Conservation (phyloP, 2,888 invertebrate species). For the Schizaphis graminum region DNA sequence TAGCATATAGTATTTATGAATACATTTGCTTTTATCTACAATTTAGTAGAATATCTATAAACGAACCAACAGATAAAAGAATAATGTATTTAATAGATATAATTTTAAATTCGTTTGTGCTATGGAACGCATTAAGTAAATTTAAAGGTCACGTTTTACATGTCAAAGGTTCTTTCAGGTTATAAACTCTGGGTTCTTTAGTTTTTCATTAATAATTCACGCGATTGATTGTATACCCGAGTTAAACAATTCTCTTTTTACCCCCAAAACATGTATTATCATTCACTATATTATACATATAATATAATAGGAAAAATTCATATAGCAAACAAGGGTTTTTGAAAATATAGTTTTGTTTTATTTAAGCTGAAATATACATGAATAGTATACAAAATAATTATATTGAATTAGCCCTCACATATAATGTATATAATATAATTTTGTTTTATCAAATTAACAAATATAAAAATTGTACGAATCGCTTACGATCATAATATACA, state of each 20-base stretch:
- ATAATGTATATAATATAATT: neutral
- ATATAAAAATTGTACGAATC: neutral
- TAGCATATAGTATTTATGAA: neutral
- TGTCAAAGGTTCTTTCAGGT: slow-evolving; percentile 45
- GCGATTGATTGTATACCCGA: slow-evolving; percentile 45
- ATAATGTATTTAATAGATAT: neutral
- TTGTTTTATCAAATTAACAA: neutral
- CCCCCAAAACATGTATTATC: neutral
- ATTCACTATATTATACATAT: neutral
- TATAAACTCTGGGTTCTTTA: slow-evolving; percentile 7
- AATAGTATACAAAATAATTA: neutral
- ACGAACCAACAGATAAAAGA: neutral
- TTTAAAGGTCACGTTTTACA: slow-evolving; percentile 50
- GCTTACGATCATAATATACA: neutral
- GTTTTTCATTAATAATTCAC: slow-evolving; percentile 41
- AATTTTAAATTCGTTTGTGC: slow-evolving; percentile 17
- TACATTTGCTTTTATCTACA: neutral
- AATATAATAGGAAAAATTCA: neutral
- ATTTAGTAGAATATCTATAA: neutral
- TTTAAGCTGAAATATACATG: neutral
- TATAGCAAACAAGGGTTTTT: neutral
- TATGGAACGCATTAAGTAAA: neutral
- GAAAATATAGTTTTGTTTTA: neutral
- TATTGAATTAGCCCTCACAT: neutral
- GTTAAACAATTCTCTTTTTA: slow-evolving; percentile 10